Evolutionary conservation across 2,888 invertebrate genomes (phyloP).

Genomic region (Clunio marinus): DNA sequence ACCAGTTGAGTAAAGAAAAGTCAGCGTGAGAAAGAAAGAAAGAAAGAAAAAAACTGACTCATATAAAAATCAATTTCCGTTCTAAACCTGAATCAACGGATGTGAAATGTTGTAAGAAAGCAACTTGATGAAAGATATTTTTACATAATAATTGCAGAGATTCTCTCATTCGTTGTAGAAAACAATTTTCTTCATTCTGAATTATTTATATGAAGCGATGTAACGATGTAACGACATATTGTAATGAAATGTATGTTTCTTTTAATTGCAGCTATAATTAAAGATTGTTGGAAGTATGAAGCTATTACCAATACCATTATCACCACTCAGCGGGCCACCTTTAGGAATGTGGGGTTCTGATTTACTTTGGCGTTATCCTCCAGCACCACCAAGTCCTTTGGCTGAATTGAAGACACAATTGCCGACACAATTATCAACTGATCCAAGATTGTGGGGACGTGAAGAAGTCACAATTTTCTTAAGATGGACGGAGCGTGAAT

Average conservation of each 20-base stretch:
- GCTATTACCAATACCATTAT: constrained; percentile 66
- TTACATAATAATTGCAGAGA: not conserved
- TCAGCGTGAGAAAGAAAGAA: not conserved
- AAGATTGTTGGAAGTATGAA: constrained; percentile 56
- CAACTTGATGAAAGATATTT: not conserved
- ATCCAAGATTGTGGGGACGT: constrained; percentile 85
- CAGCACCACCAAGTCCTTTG: constrained; percentile 71
- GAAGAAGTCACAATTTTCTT: constrained; percentile 85
- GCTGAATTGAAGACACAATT: constrained; percentile 83
- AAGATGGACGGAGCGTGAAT: constrained; percentile 88
- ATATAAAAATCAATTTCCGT: constrained; percentile 44
- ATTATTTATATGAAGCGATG: no score
- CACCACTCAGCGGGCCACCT: constrained; percentile 67
- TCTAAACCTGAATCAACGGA: constrained; percentile 44
- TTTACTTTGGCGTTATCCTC: constrained; percentile 81
- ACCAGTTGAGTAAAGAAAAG: constrained; percentile 5
- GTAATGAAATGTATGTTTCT: no score
- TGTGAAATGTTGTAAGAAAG: constrained; percentile 7
- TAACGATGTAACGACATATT: no score
- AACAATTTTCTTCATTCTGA: not conserved
- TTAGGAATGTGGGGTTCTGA: constrained; percentile 79
- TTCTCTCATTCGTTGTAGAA: not conserved
- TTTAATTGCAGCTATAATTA: constrained; percentile 12
- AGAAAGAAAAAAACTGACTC: constrained; percentile 28
- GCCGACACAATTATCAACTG: constrained; percentile 76